Base-by-base conservation (phyloP, 2,797 vertebrate species). In the Cyprinodon diabolis region DNA sequence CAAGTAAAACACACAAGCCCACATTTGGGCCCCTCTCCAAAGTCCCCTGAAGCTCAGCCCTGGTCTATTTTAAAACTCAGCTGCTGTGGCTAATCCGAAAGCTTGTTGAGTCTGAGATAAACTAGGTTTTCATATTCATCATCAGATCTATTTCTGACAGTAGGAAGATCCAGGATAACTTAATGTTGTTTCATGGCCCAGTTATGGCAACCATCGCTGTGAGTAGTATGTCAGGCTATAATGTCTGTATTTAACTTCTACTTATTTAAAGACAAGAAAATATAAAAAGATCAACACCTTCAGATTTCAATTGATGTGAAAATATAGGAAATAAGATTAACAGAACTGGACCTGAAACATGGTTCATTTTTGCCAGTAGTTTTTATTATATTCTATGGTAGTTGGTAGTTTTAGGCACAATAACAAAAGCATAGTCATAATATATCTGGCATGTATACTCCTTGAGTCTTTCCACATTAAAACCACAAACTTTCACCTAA, bases 21-120 rank as follows among this genome's bases (percentile, higher is more conserved):
- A 83, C 79, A 81, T 84, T 87, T 80, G 71, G 76, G 74, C 65
- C 72, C 85, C 83, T 83, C 67, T 74, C 69, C 72, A 7, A 45
- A 78, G 68, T 51, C 48, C 68, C 75, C 40, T 66, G 45, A 70
- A 86, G 68, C 76, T 76, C 82, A 70, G 45, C 65, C 7, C 37
- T 2, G 40, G 73, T 79, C 86, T 90, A 88, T 91, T 92, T 92
- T 88, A 83, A 86, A 83, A 52, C 69, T 88, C 91, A 91, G 93
- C 89, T 90, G 87, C 78, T 54, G 2, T 19, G 60, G 68, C 66
- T 82, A 71, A 88, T 89, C 84, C 49, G 37, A 43, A 55, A 2
- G 52, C 72, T 69, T 68, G 74, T 81, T 86, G 69, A 86, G 80
- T 85, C 83, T 43, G 76, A 79, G 86, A 86, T 92, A 83, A 92